Conservation (phyloP, 2,888 invertebrate genomes). For the Orthonychiurus folsomi region DNA sequence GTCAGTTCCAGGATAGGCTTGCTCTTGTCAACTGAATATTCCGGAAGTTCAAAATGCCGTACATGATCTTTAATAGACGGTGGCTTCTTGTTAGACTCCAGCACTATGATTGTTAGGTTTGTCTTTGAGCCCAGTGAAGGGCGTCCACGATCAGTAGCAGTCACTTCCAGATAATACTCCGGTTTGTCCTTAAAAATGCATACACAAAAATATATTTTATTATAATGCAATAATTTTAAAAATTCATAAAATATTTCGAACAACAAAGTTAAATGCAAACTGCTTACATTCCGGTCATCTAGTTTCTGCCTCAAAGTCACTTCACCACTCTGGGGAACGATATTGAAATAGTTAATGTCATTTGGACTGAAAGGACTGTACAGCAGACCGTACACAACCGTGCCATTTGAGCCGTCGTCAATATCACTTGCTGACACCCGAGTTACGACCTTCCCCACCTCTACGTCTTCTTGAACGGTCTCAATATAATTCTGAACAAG, state of each 20-base stretch:
- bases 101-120: constrained; percentile 71
- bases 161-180: constrained; percentile 52
- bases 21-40: constrained; percentile 62
- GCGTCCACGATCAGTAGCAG: constrained; percentile 67
- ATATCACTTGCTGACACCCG: constrained; percentile 85
- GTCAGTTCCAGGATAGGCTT: constrained; percentile 60
- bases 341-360: constrained; percentile 62
- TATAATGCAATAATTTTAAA: neutral
- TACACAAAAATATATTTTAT: too few species aligned
- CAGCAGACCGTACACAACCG: constrained; percentile 58
- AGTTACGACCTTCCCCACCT: constrained; percentile 66
- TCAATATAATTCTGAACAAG: constrained; percentile 55
- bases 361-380: constrained; percentile 43
- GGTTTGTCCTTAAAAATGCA: neutral
- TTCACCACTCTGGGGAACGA: constrained; percentile 73
- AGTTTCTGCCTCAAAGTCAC: constrained; percentile 55
- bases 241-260: neutral
- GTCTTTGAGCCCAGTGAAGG: constrained; percentile 41
- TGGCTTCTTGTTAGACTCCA: constrained; percentile 76
- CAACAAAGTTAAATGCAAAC: constrained; percentile 51
- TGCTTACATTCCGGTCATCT: too few species aligned
- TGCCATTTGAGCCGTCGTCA: constrained; percentile 83
- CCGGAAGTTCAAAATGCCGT: constrained; percentile 47
- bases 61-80: constrained; percentile 58
- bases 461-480: constrained; percentile 72